phyloP scores from a whole-genome alignment of 2,113 vertebrate species.

The Misgurnus anguillicaudatus region DNA sequence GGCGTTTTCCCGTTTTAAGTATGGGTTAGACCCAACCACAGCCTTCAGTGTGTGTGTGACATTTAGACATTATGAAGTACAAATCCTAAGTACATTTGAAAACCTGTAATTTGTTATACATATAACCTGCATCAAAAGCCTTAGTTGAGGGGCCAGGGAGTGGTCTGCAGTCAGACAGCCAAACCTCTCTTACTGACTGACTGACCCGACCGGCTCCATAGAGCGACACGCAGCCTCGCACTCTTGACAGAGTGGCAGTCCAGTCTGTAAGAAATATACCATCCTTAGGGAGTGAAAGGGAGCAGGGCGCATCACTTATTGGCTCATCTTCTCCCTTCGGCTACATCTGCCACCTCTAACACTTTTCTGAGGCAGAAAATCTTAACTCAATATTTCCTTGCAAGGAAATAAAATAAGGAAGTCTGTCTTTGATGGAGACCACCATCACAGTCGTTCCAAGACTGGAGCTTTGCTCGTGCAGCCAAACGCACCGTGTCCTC shows the following conservation, averaged over 20 bases:
- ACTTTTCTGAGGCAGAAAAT: conserved; percentile 57
- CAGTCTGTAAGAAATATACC: neutral
- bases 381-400: conserved; percentile 71
- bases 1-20: conserved; percentile 40
- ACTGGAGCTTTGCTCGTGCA: conserved; percentile 50
- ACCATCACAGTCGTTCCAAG: conserved; percentile 68
- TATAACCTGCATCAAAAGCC: conserved; percentile 63
- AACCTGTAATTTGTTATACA: conserved; percentile 62
- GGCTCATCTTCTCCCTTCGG: conserved; percentile 42
- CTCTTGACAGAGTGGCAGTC: neutral
- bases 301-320: conserved; percentile 17
- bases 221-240: conserved; percentile 32
- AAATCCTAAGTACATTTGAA: conserved; percentile 59
- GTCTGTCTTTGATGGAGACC: conserved; percentile 69
- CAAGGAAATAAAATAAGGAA: conserved; percentile 73
- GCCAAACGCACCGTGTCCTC: conserved; percentile 57
- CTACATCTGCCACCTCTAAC: conserved; percentile 34
- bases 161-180: conserved; percentile 30
- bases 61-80: conserved; percentile 56
- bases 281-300: conserved; percentile 11
- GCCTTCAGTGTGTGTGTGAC: conserved; percentile 50
- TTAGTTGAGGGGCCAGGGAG: conserved; percentile 31
- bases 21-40: conserved; percentile 4
- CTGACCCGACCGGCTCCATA: neutral
- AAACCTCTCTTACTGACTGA: conserved; percentile 27